Evolutionary conservation across 53 echinoderm and acorn worm genomes (phyloP).

Genomic region (Paracentrotus lividus): DNA sequence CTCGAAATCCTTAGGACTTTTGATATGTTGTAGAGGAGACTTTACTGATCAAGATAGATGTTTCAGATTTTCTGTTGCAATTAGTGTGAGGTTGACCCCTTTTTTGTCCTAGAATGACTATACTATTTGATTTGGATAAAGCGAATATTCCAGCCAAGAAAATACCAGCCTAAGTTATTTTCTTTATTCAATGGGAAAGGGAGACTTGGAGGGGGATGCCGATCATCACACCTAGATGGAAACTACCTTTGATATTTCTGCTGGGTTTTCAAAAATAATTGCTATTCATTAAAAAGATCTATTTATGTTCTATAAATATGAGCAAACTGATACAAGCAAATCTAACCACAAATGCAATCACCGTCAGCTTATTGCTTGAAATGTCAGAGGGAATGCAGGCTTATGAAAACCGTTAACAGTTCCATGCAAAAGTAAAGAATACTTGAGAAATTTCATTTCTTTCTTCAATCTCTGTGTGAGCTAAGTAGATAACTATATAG

Average conservation of each 20-base stretch:
- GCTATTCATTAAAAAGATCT: conserved; percentile 14
- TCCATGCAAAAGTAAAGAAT: neutral
- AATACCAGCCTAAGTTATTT: too few relatives aligned
- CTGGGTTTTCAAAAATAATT: conserved; percentile 47
- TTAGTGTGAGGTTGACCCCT: too few relatives aligned
- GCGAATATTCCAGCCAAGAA: too few relatives aligned
- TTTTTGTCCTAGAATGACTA: too few relatives aligned
- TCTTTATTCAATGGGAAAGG: too few relatives aligned
- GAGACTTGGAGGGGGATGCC: neutral
- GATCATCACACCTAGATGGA: neutral
- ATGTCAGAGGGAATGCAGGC: conserved; percentile 30
- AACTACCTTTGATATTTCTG: conserved; percentile 63
- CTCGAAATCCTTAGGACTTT: too few relatives aligned
- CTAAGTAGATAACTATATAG: neutral
- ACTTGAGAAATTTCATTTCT: neutral
- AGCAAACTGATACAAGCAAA: neutral
- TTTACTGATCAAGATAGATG: too few relatives aligned
- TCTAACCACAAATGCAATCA: conserved; percentile 24
- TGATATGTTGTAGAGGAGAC: too few relatives aligned
- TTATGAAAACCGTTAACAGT: neutral
- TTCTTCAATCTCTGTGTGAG: neutral
- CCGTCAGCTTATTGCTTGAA: neutral
- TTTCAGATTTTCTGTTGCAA: too few relatives aligned
- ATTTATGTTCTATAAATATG: neutral
- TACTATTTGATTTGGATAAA: too few relatives aligned